These are phyloP conservation scores for Cinclus cinclus DNA, from an alignment of 2,113 vertebrate species.

Conservation along the genomic window DNA sequence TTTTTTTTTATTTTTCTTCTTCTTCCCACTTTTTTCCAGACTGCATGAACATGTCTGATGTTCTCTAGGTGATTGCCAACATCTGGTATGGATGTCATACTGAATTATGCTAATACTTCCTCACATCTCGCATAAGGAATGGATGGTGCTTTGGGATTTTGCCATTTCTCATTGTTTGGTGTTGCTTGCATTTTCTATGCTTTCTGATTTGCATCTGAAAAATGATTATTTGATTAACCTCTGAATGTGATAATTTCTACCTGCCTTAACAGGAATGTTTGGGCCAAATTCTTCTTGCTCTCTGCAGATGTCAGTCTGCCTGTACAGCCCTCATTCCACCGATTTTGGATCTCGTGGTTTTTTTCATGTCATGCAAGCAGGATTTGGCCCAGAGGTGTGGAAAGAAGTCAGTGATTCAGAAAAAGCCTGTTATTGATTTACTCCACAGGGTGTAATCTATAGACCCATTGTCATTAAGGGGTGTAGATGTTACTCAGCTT, in stretches of 20 bases:
- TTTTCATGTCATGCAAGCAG: neutral
- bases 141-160: conserved; percentile 25
- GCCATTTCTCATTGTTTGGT: conserved; percentile 65
- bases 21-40: neutral
- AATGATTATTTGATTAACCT: conserved; percentile 15
- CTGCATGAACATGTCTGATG: neutral
- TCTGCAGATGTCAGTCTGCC: neutral
- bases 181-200: conserved; percentile 60
- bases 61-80: conserved; percentile 68
- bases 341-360: neutral
- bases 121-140: conserved; percentile 17
- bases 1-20: neutral
- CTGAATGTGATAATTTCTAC: conserved; percentile 34
- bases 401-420: conserved; percentile 24
- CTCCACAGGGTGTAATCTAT: neutral
- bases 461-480: neutral
- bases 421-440: neutral
- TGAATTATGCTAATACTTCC: conserved; percentile 30
- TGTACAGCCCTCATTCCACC: neutral
- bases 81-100: conserved; percentile 59
- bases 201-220: conserved; percentile 41
- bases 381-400: conserved; percentile 27
- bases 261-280: conserved; percentile 6
- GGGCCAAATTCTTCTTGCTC: conserved; percentile 59
- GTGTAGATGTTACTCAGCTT: neutral